phyloP scores from a whole-genome alignment of 2,113 vertebrate species.

The Stigmatopora argus region DNA sequence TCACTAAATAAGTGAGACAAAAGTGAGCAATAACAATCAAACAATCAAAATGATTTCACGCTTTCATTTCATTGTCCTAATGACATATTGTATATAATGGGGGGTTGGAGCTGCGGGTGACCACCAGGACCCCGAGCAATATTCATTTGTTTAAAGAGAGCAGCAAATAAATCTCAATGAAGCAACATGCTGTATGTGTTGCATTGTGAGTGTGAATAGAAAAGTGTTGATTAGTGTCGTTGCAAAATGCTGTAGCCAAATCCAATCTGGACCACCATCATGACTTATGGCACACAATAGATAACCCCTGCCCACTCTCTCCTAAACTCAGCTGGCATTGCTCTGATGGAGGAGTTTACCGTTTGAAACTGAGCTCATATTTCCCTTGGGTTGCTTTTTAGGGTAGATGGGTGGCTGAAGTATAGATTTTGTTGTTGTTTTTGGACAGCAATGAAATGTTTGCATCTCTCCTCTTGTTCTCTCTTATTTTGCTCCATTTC shows the following conservation, averaged over 20 bases:
- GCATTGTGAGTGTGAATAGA: constrained; percentile 51
- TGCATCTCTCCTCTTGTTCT: constrained; percentile 48
- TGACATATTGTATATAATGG: background rate
- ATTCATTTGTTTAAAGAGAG: constrained; percentile 29
- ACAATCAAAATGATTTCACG: background rate
- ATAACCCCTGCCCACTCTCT: constrained; percentile 47
- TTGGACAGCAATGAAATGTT: constrained; percentile 57
- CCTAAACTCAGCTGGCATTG: background rate
- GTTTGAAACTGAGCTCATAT: constrained; percentile 32
- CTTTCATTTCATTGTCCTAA: background rate
- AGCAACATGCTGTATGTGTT: constrained; percentile 58
- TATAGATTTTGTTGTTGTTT: constrained; percentile 50
- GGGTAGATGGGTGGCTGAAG: constrained; percentile 16
- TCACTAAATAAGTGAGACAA: background rate
- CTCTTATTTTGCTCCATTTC: constrained; percentile 46
- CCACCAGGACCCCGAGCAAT: constrained; percentile 10
- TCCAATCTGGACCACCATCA: constrained; percentile 28
- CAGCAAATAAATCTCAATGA: constrained; percentile 59
- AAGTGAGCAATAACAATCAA: background rate
- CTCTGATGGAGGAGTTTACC: constrained; percentile 45
- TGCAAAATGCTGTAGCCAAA: constrained; percentile 41
- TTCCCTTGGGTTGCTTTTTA: constrained; percentile 37
- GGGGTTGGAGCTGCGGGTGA: background rate
- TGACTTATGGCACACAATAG: constrained; percentile 42
- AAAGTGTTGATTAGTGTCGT: constrained; percentile 64